Evolutionary conservation across 2,888 invertebrate genomes (phyloP).

Genomic region (Atethmia centrago): DNA sequence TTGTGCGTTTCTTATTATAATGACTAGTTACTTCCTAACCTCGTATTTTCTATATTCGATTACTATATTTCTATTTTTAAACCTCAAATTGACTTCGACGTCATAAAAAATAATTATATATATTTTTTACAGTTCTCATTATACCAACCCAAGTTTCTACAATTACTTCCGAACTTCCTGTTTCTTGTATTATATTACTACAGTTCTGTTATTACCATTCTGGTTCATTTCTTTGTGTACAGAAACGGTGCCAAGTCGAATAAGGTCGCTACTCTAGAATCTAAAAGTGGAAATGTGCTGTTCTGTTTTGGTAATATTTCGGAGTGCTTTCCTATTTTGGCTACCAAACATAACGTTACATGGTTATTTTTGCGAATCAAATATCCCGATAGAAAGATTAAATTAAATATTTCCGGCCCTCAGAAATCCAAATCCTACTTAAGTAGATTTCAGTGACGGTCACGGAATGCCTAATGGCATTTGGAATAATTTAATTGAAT

Average conservation of each 20-base stretch:
- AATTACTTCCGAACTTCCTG: background rate
- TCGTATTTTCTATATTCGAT: background rate
- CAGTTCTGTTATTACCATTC: slow-evolving; percentile 8
- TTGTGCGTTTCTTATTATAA: background rate
- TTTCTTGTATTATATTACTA: slow-evolving; percentile 10
- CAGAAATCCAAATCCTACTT: slow-evolving; percentile 14
- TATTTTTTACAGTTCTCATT: background rate
- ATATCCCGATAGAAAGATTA: background rate
- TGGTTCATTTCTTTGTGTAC: slow-evolving; percentile 6
- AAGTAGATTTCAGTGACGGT: slow-evolving; percentile 27
- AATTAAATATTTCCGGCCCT: slow-evolving; percentile 17
- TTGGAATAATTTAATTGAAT: slow-evolving; percentile 23
- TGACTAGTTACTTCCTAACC: background rate
- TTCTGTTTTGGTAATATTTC: slow-evolving; percentile 13
- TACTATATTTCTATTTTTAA: background rate
- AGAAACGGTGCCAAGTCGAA: slow-evolving; percentile 15
- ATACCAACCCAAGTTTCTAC: background rate
- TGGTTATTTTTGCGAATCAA: background rate
- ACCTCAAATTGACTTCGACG: background rate
- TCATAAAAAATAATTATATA: no score
- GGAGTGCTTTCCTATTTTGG: slow-evolving; percentile 14
- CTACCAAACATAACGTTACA: background rate
- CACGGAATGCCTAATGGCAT: slow-evolving; percentile 28
- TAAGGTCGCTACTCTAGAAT: slow-evolving; percentile 4
- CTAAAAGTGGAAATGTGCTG: slow-evolving; percentile 15